phyloP scores from a whole-genome alignment of 2,797 vertebrate species.

The Anguilla obscura region DNA sequence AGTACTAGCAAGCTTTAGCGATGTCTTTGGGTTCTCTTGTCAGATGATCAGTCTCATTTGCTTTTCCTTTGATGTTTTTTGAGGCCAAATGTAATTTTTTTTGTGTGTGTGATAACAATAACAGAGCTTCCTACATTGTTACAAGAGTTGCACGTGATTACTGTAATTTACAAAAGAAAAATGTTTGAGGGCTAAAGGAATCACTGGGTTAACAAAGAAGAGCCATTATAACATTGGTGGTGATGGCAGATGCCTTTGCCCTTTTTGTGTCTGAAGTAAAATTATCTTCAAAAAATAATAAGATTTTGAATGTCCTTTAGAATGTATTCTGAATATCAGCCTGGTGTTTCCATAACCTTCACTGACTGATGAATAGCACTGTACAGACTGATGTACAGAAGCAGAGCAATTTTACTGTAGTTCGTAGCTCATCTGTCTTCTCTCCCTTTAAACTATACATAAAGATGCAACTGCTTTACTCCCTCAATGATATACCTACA shows the following conservation, averaged over 20 bases:
- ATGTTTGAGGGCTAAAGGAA: slow-evolving; percentile 35
- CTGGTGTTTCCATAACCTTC: slow-evolving; percentile 60
- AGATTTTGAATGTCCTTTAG: no score
- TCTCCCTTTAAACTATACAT: not conserved
- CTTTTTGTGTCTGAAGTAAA: slow-evolving; percentile 40
- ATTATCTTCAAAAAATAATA: no score
- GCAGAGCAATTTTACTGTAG: not conserved
- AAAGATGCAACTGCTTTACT: not conserved
- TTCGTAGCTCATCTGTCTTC: not conserved
- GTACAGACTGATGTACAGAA: slow-evolving; percentile 59
- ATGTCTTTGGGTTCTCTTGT: slow-evolving; percentile 30
- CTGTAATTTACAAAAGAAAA: slow-evolving; percentile 37
- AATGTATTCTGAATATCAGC: slow-evolving; percentile 45
- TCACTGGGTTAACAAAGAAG: slow-evolving; percentile 36
- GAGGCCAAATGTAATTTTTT: not conserved
- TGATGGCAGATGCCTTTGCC: slow-evolving; percentile 56
- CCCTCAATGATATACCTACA: no score
- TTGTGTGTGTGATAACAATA: not conserved
- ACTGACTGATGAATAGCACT: slow-evolving; percentile 55
- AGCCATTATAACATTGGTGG: slow-evolving; percentile 46
- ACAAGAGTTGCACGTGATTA: not conserved
- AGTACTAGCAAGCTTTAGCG: not conserved
- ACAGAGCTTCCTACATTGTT: not conserved
- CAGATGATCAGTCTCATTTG: not conserved
- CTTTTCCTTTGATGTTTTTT: not conserved